Conservation (phyloP, 2,888 invertebrate genomes). For the Spodoptera picta region DNA sequence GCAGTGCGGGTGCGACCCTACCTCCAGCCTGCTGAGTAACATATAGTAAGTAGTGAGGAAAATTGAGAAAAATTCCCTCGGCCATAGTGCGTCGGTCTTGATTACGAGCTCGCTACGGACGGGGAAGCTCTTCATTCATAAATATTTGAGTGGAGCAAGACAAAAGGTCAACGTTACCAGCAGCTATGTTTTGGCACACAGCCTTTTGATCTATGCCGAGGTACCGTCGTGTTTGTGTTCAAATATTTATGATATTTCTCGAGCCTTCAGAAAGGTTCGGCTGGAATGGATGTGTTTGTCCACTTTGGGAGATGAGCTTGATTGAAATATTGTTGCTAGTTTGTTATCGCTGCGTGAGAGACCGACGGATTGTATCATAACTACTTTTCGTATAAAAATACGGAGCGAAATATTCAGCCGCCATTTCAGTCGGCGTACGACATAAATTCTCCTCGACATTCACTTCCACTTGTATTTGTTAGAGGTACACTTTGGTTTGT, state of each 20-base stretch:
- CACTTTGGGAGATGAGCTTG: slow-evolving; percentile 48
- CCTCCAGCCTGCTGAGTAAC: not conserved
- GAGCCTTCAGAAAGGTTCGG: slow-evolving; percentile 20
- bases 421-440: not conserved
- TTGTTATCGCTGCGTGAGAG: slow-evolving; percentile 34
- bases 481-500: too few relatives aligned
- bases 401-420: not conserved
- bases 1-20: too few relatives aligned
- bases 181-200: slow-evolving; percentile 42
- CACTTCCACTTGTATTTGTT: not conserved
- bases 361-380: slow-evolving; percentile 8
- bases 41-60: not conserved
- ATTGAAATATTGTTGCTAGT: slow-evolving; percentile 49
- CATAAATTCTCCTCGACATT: slow-evolving; percentile 9
- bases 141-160: slow-evolving; percentile 41
- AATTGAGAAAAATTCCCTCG: not conserved
- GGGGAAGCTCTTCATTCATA: slow-evolving; percentile 36
- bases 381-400: slow-evolving; percentile 23
- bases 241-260: slow-evolving; percentile 53
- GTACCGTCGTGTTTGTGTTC: slow-evolving; percentile 48
- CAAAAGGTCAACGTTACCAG: slow-evolving; percentile 38
- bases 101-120: slow-evolving; percentile 23
- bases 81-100: slow-evolving; percentile 20
- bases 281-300: slow-evolving; percentile 48
- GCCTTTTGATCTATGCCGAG: slow-evolving; percentile 46